Base-by-base conservation (phyloP, 2,888 invertebrate genomes). In the Spilosoma lubricipeda region DNA sequence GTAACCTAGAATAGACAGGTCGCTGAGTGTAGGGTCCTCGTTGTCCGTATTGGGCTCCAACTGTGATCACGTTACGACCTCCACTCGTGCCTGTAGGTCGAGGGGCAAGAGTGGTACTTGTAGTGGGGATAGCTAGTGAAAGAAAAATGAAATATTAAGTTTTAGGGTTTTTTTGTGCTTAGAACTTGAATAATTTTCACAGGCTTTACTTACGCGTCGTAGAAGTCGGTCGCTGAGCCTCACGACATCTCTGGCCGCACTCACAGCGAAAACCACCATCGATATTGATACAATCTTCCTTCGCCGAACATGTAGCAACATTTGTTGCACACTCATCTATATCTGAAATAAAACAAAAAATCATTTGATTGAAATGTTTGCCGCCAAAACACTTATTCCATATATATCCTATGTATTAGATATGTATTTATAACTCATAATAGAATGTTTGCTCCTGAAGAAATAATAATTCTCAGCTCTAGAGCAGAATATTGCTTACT, bases 221-320 rank as follows among this genome's bases (percentile, higher is more conserved):
- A 74, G 90, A 88, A 13, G 84, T 83, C 2, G 90, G 88, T 45
- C 82, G 85, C 15, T 90, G 89, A 0, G 77, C 76, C 30, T 87
- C 88, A 0, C 90, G 87, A 73, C 94, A 94, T 23, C 90, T 79
- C 70, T 83, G 70, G 0, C 92, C 92, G 74, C 93, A 93, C 86
- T 87, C 94, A 86, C 98, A 98, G 27, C 96, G 96, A 91, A 97
- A 99, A 0, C 98, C 97, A 0, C 99, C 99, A 23, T 97, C 96
- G 0, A 97, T 97, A 89, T 99, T 99, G 30, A 97, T 89, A 87
- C 99, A 99, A 76, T 93, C 91, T 76, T 95, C 96, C 0, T 85
- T 86, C 0, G 89, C 77, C 0, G 91, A 85, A 73, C 95, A 96
- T 0, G 91, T 92, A 0, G 96, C 93, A 66, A 88, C 90, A 27